phyloP scores from a whole-genome alignment of 1,140 invertebrate genomes.

The Ridgeia piscesae region DNA sequence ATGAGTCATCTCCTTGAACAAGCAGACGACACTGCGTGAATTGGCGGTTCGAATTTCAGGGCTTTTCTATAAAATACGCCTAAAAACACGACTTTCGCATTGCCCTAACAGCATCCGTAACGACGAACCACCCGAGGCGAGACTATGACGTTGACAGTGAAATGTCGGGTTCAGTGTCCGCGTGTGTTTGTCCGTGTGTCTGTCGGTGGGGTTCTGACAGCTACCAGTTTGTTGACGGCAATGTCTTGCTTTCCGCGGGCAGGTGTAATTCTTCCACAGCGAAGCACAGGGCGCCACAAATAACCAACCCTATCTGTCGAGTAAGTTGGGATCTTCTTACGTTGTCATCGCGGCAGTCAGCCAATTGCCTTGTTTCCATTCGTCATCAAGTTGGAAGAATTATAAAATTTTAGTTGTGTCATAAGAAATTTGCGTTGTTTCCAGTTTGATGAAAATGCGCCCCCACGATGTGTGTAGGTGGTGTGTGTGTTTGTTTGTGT shows the following conservation, averaged over 20 bases:
- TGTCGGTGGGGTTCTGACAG: not conserved
- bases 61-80: not conserved
- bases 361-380: not conserved
- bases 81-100: not conserved
- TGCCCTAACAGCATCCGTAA: not conserved
- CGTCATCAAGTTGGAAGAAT: too few relatives aligned
- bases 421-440: not conserved
- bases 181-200: not conserved
- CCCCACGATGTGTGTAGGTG: too few relatives aligned
- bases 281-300: not conserved
- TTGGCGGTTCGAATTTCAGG: not conserved
- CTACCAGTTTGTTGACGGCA: not conserved
- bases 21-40: not conserved
- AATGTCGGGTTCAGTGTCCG: not conserved
- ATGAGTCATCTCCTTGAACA: conserved; percentile 7
- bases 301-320: not conserved
- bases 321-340: not conserved
- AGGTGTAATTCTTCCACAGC: not conserved
- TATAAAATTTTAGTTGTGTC: too few relatives aligned
- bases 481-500: too few relatives aligned
- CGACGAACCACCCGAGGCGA: not conserved
- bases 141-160: not conserved
- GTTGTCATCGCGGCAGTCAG: not conserved
- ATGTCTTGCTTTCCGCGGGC: not conserved
- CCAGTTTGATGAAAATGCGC: too few relatives aligned